These are phyloP conservation scores for Poeciliopsis turneri DNA, from an alignment of 2,797 vertebrate genomes.

Conservation along the genomic window DNA sequence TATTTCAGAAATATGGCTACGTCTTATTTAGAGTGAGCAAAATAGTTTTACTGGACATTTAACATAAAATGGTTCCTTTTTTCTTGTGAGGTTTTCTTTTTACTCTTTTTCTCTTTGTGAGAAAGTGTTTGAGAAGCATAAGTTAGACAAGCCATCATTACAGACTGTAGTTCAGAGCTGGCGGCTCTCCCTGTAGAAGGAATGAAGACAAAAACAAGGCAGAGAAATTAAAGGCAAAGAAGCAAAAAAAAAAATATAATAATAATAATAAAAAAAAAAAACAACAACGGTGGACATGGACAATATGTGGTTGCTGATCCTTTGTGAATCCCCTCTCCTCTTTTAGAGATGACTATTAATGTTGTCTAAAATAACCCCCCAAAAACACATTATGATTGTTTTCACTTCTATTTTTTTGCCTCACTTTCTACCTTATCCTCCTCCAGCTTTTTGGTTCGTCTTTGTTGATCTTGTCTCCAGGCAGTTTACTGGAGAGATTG, in stretches of 20 bases:
- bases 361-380: constrained; percentile 31
- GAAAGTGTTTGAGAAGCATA: constrained; percentile 1
- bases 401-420: not conserved
- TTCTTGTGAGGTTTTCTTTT: not conserved
- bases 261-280: constrained; percentile 11
- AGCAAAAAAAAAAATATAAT: constrained; percentile 32
- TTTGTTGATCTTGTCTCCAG: constrained; percentile 30
- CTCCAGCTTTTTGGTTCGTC: constrained; percentile 12
- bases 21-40: not conserved
- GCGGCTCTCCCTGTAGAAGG: constrained; percentile 57
- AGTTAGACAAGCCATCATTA: constrained; percentile 51
- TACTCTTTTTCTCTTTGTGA: constrained; percentile 6
- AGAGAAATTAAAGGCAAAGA: constrained; percentile 42
- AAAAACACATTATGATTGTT: not conserved
- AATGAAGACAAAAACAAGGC: constrained; percentile 31
- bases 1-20: not conserved
- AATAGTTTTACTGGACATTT: not conserved
- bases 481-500: constrained; percentile 39
- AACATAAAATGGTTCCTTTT: not conserved
- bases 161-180: constrained; percentile 46
- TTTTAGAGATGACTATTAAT: constrained; percentile 31
- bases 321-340: constrained; percentile 27
- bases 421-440: not conserved
- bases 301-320: constrained; percentile 14
- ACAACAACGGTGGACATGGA: constrained; percentile 6